Evolutionary conservation across 2,888 invertebrate species (phyloP).

Genomic region (Rhingia rostrata): DNA sequence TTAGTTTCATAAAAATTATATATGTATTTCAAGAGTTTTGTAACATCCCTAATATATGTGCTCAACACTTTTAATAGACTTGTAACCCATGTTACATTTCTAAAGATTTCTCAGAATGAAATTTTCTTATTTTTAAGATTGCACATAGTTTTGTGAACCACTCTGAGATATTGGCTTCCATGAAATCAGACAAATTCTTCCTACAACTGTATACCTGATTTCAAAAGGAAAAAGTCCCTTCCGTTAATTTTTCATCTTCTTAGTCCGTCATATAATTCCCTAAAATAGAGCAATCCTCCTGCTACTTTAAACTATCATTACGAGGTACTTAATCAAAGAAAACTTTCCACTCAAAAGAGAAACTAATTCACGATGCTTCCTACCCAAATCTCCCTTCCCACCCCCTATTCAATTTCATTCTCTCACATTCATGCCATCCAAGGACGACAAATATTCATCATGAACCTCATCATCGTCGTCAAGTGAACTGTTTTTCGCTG

Average conservation of each 20-base stretch:
- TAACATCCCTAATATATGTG: too few species aligned
- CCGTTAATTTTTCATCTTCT: not conserved
- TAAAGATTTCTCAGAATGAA: too few species aligned
- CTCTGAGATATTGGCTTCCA: too few species aligned
- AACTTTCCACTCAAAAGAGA: conserved; percentile 48
- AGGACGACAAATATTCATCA: conserved; percentile 62
- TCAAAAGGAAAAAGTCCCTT: not conserved
- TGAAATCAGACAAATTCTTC: too few species aligned
- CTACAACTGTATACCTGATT: not conserved
- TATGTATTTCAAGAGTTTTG: too few species aligned
- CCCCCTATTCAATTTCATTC: conserved; percentile 37
- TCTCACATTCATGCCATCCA: conserved; percentile 37
- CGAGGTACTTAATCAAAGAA: conserved; percentile 48
- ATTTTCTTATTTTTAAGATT: too few species aligned
- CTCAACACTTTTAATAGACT: too few species aligned
- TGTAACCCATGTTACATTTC: too few species aligned
- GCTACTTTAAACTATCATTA: conserved; percentile 44
- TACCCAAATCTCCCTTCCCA: conserved; percentile 1
- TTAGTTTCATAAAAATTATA: too few species aligned
- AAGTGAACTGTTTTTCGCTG: conserved; percentile 39
- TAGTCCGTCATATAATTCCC: conserved; percentile 30
- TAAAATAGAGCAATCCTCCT: conserved; percentile 36
- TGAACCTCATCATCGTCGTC: conserved; percentile 64
- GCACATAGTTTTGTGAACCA: too few species aligned
- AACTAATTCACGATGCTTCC: conserved; percentile 11